A percentile compares a stretch with the other conserved stretches of the same genome.
Conservation (phyloP, 2,797 vertebrate species). For the Catamblyrhynchus diadema region DNA sequence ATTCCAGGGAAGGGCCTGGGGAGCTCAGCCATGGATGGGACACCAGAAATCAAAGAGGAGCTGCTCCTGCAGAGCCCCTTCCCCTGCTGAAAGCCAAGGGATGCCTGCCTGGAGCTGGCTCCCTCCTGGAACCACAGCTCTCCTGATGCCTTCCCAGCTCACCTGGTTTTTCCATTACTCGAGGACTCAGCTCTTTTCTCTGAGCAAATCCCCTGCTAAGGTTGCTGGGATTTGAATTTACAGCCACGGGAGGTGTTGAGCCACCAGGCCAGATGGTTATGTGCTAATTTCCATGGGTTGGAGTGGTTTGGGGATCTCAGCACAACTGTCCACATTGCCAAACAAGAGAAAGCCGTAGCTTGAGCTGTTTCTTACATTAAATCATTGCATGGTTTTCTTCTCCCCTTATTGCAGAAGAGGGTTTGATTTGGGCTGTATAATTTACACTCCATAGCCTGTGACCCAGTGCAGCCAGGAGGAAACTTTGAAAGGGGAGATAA, state of each 20-base stretch:
- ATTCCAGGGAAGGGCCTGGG: not conserved
- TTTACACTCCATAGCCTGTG: constrained; percentile 2
- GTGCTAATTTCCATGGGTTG: constrained; percentile 32
- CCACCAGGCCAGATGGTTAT: constrained; percentile 47
- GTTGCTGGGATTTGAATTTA: constrained; percentile 54
- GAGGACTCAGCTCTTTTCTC: not conserved
- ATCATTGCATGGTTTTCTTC: constrained; percentile 15
- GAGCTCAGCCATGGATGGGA: not conserved
- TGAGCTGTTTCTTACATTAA: constrained; percentile 19
- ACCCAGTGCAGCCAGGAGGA: not conserved
- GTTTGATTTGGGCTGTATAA: not conserved
- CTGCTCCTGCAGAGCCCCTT: not conserved
- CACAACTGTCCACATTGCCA: not conserved
- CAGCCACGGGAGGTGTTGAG: constrained; percentile 30
- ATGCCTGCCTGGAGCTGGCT: not conserved
- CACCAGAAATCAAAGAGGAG: not conserved
- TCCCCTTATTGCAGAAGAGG: not conserved
- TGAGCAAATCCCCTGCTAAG: constrained; percentile 37
- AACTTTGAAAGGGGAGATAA: constrained; percentile 14
- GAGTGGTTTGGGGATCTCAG: constrained; percentile 17
- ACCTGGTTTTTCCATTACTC: constrained; percentile 38
- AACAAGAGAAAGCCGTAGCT: not conserved
- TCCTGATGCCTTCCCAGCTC: not conserved
- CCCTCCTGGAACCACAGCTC: not conserved
- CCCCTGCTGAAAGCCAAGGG: not conserved